phyloP scores from a whole-genome alignment of 1,140 invertebrate species.

The Pararge aegeria region DNA sequence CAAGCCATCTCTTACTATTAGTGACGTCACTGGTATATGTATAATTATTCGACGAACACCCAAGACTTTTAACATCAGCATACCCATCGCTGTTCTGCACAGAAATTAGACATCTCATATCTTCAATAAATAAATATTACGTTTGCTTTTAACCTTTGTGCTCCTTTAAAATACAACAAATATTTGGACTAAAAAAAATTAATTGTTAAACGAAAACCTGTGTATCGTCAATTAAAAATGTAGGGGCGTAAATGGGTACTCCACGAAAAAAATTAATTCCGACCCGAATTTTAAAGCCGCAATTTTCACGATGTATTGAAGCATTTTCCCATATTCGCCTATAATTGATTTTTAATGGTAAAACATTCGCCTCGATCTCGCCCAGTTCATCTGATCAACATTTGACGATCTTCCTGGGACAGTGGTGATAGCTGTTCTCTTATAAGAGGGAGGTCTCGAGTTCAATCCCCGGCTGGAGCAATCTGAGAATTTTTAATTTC shows the following conservation, averaged over 20 bases:
- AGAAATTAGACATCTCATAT: too few relatives aligned
- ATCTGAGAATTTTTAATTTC: too few relatives aligned
- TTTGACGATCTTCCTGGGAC: too few relatives aligned
- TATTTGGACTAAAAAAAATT: slow-evolving; percentile 1
- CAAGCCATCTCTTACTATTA: too few relatives aligned
- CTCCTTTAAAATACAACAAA: not conserved
- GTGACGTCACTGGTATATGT: too few relatives aligned
- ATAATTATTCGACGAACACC: too few relatives aligned
- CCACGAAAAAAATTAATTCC: not conserved
- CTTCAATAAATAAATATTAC: too few relatives aligned
- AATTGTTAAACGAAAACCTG: not conserved
- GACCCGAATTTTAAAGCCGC: not conserved
- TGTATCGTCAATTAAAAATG: not conserved
- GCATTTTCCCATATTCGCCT: slow-evolving; percentile 26
- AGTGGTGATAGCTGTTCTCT: too few relatives aligned
- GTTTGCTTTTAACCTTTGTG: not conserved
- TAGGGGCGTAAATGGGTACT: not conserved
- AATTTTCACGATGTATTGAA: slow-evolving; percentile 8
- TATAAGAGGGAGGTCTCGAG: too few relatives aligned
- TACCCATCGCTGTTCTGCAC: too few relatives aligned
- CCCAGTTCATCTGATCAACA: slow-evolving; percentile 1
- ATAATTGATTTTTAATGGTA: slow-evolving; percentile 44
- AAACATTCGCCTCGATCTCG: slow-evolving; percentile 19
- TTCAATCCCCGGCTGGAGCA: too few relatives aligned
- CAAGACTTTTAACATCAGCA: too few relatives aligned